Base-by-base conservation (phyloP, 2,797 vertebrate species). In the Tangara arthus region DNA sequence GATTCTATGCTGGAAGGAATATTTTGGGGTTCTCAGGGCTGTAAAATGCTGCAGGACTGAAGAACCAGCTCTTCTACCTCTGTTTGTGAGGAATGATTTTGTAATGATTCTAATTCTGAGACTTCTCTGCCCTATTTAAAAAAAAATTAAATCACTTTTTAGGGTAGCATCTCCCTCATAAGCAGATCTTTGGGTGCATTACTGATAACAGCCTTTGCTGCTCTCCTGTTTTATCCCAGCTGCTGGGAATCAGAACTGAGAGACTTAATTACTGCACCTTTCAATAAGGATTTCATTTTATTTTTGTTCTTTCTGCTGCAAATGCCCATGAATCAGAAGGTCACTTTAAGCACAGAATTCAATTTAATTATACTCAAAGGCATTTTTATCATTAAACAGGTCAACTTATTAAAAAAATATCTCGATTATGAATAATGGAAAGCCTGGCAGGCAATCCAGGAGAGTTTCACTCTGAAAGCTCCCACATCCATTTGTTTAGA, bases 241-340 rank as follows among this genome's bases (percentile, higher is more conserved):
- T 92, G 87, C 77, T 78, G 95, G 88, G 94, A 92, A 89, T 81
- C 91, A 96, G 85, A 95, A 96, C 44, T 49, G 89, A 96, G 96
- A 97, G 96, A 97, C 76, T 97, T 97, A 97, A 97, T 97, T 97
- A 98, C 87, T 96, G 94, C 93, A 96, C 87, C 94, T 96, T 96
- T 94, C 96, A 96, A 75, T 71, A 78, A 96, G 87, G 71, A 80
- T 94, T 96, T 97, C 37, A 96, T 97, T 97, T 97, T 87, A 97
- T 95, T 96, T 97, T 94, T 94, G 94, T 94, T 97, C 95, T 91
- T 94, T 91, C 92, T 87, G 37, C 88, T 95, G 84, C 91, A 91
- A 94, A 91, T 97, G 92, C 92, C 91, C 70, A 89, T 95, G 96
- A 97, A 96, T 96, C 95, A 97, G 70, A 95, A 89, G 87, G 95